Conservation (phyloP, 2,888 invertebrate genomes). For the Lacanobia oleracea region DNA sequence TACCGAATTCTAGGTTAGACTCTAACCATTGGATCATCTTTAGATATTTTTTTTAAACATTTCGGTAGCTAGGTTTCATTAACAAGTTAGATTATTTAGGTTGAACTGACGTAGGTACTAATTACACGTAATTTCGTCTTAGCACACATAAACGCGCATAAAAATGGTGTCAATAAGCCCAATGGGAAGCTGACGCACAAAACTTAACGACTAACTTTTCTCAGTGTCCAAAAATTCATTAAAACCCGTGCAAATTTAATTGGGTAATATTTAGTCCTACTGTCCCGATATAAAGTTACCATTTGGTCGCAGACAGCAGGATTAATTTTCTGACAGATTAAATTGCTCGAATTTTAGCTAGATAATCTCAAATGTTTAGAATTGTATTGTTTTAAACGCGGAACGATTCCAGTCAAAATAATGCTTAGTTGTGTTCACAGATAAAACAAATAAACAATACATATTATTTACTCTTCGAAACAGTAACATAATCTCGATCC, state of each 20-base stretch:
- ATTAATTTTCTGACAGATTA: conserved; percentile 22
- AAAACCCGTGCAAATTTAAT: neutral
- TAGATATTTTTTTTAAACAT: too few species aligned
- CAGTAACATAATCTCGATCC: conserved; percentile 26
- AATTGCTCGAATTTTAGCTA: neutral
- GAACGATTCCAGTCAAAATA: neutral
- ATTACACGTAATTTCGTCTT: too few species aligned
- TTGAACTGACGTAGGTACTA: too few species aligned
- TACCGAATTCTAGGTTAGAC: neutral
- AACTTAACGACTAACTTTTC: too few species aligned
- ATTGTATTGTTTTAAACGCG: neutral
- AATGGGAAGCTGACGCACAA: too few species aligned
- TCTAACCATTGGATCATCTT: neutral
- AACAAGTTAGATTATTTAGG: too few species aligned
- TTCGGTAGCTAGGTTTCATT: too few species aligned
- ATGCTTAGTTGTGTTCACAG: neutral
- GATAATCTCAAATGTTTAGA: neutral
- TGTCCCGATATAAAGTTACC: neutral
- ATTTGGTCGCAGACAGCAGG: neutral
- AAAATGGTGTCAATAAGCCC: too few species aligned
- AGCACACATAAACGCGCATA: too few species aligned
- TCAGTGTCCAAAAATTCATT: neutral
- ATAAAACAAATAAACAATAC: conserved; percentile 33
- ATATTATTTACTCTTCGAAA: conserved; percentile 25
- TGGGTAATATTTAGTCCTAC: conserved; percentile 6